Base-by-base conservation (phyloP, 2,888 invertebrate species). In the Himalopsyche japonica region DNA sequence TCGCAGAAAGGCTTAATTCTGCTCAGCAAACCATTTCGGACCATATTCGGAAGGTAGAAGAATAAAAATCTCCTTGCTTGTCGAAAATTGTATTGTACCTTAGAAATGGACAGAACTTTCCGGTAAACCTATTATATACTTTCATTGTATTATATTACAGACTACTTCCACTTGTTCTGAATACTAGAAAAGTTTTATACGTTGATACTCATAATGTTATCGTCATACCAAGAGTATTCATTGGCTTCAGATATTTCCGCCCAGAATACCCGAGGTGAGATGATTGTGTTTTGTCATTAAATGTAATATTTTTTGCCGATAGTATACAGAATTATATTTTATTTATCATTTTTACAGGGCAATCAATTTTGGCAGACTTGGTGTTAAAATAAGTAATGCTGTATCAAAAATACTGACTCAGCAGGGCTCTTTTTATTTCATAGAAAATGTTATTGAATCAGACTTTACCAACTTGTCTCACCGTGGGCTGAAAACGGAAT, bases 291-390 rank as follows among this genome's bases (percentile, higher is more conserved):
- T 37, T 8, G 37, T 37, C 37, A 37, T 37, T 1, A 37, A 37
- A 37, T 37, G 7, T 10, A 37, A 37, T 8, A 37, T 1, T 37
- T 7, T 0, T 37, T 10, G 2, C 1, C 7, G 3, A 8, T 37
- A 37, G 10, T 8, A 8, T 10, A 8, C 1, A 8, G 37, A 8
- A 37, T 79, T 27, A 27, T 30, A 10, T 0, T 18, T 20, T 18
- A n/a, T n/a, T n/a, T n/a, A n/a, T n/a, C n/a, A n/a, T n/a, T n/a
- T 43, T 70, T 80, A 30, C 24, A 86, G 86, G 24, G 48, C 86
- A 37, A 85, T 85, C 20, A 80, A 84, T 30, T 86, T 76, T 47
- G 86, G 86, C 27, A 64, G 83, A 37, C 82, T 86, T 4, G 86
- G 86, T 10, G 85, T 85, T 8, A 78, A 83, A n/a, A 83, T 86